Evolutionary conservation across 2,888 invertebrate genomes (phyloP).

Genomic region (Vesta saturnalis): DNA sequence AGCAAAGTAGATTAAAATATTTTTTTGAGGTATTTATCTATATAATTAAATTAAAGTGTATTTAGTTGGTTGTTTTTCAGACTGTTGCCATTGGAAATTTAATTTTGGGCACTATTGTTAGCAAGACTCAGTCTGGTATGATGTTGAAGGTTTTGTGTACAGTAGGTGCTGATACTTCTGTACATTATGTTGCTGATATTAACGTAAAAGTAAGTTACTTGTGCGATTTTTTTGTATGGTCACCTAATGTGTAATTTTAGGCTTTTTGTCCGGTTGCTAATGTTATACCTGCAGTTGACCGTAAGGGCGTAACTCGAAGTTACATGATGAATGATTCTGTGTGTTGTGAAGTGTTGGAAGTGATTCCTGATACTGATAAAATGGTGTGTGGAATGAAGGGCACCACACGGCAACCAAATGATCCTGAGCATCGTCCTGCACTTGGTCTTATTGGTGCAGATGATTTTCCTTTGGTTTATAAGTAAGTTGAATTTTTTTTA

Average conservation of each 20-base stretch:
- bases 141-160: conserved; percentile 87
- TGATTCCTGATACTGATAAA: conserved; percentile 87
- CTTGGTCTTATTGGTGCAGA: conserved; percentile 85
- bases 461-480: conserved; percentile 84
- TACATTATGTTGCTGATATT: conserved; percentile 85
- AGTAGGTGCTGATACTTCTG: conserved; percentile 76
- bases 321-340: conserved; percentile 86
- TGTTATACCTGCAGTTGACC: conserved; percentile 82
- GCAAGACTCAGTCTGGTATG: conserved; percentile 77
- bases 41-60: background rate
- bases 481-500: conserved; percentile 70
- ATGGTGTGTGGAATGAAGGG: conserved; percentile 90
- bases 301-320: conserved; percentile 78
- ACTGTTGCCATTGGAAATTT: conserved; percentile 81
- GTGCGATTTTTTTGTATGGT: background rate
- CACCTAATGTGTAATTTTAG: conserved; percentile 56
- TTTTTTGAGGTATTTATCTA: conserved; percentile 77
- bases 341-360: conserved; percentile 88
- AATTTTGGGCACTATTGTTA: conserved; percentile 80
- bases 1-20: conserved; percentile 78
- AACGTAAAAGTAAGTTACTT: conserved; percentile 78
- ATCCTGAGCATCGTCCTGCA: conserved; percentile 76
- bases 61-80: conserved; percentile 55
- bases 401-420: conserved; percentile 73
- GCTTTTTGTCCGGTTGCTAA: conserved; percentile 75